Evolutionary conservation across 2,113 vertebrate species (phyloP), one percentile per base, ranked within the genome.

Genomic region (Pomatostomus ruficeps): DNA sequence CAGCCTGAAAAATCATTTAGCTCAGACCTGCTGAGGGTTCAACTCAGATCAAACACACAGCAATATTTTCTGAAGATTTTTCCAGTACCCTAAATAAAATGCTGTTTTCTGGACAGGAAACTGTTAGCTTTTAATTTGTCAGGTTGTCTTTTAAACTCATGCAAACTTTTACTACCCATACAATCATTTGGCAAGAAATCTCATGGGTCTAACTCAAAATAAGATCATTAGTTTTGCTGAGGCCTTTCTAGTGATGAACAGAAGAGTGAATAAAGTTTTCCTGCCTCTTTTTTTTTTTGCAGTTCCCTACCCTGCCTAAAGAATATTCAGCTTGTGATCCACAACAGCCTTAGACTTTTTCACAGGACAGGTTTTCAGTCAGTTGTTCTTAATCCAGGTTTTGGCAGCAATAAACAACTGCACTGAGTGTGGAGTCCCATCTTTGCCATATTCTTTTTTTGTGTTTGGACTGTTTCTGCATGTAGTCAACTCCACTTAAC

Each of bases 51-150:
- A 80, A 88, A 80, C 31, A 58, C 1, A 6, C 4, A 82, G 7
- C 33, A 85, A 5, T 38, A 74, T 63, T 77, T 74, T 80, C 20
- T 15, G 11, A 71, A 51, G 33, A 51, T 26, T 33, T 68, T 48
- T 43, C 45, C 4, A 1, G 62, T 9, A 9, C 9, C 5, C 6
- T 45, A 72, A 68, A 79, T 57, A 78, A 79, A 85, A 68, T 1
- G 0, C 12, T 57, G 4, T 4, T 78, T 42, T 83, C 52, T 1
- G 0, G 81, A 81, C 2, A 8, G 16, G 12, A 28, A 9, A 43
- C 1, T 28, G 8, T 49, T 66, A 81, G 51, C 10, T 24, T n/a
- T 78, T 66, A 73, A 28, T 83, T 65, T 80, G 4, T 28, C 42
- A 38, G 15, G 9, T 62, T 76, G n/a, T n/a, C 29, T 74, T 89